Conservation (phyloP, 2,888 invertebrate species). For the Malthinus seriepunctatus region DNA sequence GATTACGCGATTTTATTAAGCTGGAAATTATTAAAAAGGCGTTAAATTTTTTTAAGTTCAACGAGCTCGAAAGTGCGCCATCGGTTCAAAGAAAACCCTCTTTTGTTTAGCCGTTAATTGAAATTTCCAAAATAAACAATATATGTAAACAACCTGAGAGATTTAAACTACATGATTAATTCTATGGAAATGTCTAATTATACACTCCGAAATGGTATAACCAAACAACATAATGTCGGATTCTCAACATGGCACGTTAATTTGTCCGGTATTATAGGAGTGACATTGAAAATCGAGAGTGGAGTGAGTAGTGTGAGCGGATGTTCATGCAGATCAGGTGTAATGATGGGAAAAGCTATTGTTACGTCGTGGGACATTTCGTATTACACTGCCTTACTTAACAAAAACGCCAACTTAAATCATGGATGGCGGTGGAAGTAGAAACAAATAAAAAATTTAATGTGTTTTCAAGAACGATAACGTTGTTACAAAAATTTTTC, state of each 20-base stretch:
- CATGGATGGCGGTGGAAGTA: constrained; percentile 42
- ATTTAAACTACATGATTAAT: constrained; percentile 11
- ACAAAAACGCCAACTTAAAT: constrained; percentile 52
- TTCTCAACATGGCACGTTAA: constrained; percentile 36
- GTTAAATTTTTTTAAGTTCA: no score
- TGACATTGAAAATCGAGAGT: constrained; percentile 57
- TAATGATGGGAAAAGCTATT: constrained; percentile 57
- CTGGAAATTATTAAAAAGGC: no score
- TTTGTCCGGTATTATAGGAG: constrained; percentile 40
- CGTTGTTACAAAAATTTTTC: constrained; percentile 35
- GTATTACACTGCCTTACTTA: constrained; percentile 55
- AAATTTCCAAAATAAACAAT: background rate
- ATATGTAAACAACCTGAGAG: background rate
- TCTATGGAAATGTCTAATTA: constrained; percentile 13
- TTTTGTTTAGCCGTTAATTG: background rate
- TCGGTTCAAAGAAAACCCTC: background rate
- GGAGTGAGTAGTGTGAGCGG: constrained; percentile 45
- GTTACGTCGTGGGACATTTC: constrained; percentile 53
- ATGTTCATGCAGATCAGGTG: constrained; percentile 57
- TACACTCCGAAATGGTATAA: background rate
- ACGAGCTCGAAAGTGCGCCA: background rate
- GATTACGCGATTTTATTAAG: constrained; percentile 2
- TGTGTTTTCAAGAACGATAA: constrained; percentile 30
- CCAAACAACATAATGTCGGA: constrained; percentile 1
- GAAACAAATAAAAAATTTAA: constrained; percentile 43